These are phyloP conservation scores for Zaprionus kolodkinae DNA, from an alignment of 1,140 invertebrate genomes.

Conservation along the genomic window DNA sequence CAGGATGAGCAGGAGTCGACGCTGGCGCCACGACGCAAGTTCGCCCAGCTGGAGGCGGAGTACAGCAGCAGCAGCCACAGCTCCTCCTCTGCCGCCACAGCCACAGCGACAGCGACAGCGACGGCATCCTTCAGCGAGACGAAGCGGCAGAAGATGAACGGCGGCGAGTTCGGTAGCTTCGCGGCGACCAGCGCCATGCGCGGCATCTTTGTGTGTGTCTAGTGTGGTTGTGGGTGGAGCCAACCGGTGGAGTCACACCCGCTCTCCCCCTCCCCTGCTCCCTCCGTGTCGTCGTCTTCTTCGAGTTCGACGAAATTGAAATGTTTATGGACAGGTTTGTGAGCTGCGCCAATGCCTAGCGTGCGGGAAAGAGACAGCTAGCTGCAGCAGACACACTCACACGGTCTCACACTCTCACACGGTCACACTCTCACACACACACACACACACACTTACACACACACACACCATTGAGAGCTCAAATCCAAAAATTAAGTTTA, in stretches of 20 bases:
- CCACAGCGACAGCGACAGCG: constrained; percentile 28
- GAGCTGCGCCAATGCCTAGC: constrained; percentile 22
- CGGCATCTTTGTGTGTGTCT: constrained; percentile 79
- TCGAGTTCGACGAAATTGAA: constrained; percentile 54
- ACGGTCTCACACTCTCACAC: constrained; percentile 15
- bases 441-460: constrained; percentile 12
- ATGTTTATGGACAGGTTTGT: constrained; percentile 55
- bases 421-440: constrained; percentile 1
- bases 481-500: constrained; percentile 79
- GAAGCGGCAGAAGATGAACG: constrained; percentile 70
- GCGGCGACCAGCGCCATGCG: constrained; percentile 71
- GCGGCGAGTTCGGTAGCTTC: constrained; percentile 60
- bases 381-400: constrained; percentile 43
- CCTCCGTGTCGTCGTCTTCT: constrained; percentile 26
- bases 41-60: constrained; percentile 70
- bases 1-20: constrained; percentile 59
- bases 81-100: constrained; percentile 20
- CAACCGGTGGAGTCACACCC: constrained; percentile 16
- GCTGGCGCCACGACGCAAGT: constrained; percentile 63
- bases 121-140: constrained; percentile 20
- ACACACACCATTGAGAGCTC: constrained; percentile 62
- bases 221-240: constrained; percentile 59
- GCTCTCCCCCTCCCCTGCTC: neutral
- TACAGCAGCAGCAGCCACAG: constrained; percentile 45
- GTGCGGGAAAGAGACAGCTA: constrained; percentile 60